Evolutionary conservation across 2,888 invertebrate species (phyloP), one percentile per base, ranked within the genome.

Genomic region (Synergus gifuensis): DNA sequence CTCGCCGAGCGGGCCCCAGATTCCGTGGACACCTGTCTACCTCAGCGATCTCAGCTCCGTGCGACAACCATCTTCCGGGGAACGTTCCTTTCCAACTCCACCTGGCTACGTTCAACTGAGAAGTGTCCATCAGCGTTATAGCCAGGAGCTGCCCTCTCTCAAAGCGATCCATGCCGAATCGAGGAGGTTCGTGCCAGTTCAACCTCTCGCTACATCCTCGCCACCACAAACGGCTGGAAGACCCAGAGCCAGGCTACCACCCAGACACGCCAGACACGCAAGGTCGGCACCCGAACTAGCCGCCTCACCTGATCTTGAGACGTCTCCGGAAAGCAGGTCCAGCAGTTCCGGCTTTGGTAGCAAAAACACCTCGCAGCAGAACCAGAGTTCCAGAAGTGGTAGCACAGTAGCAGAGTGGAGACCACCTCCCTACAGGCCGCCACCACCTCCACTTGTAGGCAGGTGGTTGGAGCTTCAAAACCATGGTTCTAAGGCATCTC

Each of bases 261-360:
- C 95, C 2, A 92, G 95, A 36, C 95, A 95, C 88, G 94, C 95
- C 79, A 93, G 94, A 82, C 95, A 94, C 86, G 94, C 95, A 0
- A 94, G 96, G 28, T 94, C 95, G 76, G 95, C 95, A 11, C 94
- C 95, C 0, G 96, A 96, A 87, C 91, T 95, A 82, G 93, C 95
- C 73, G 95, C 96, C 54, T 93, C 95, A 81, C 94, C 94, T 54
- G 93, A 94, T 81, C 89, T 94, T 0, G 94, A 93, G 85, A 96
- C 97, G 11, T 97, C 97, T 4, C 98, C 98, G 0, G 97, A 97
- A 91, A 97, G 97, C 89, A 95, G 97, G 76, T 97, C 97, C 22
- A 97, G 97, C 89, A 97, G 97, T 58, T 97, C 97, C 90, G 98
- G 98, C 16, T 97, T 98, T 91, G 98, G 97, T 82, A 97, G 97